Conservation (phyloP, 2,797 vertebrate genomes). For the Cossypha niveicapilla region DNA sequence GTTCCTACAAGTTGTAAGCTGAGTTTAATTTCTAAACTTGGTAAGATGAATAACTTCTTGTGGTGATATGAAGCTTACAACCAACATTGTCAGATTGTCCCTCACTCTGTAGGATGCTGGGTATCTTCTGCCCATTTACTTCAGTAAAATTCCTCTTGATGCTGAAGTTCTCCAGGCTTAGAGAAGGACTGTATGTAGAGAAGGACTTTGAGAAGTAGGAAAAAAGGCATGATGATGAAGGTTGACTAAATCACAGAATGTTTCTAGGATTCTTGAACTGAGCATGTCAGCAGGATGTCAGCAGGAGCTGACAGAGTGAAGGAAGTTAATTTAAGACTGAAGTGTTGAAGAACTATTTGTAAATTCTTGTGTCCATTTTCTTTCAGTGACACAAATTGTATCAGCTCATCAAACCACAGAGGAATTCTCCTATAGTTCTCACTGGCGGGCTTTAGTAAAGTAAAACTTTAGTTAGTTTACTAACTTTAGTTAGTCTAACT, state of each 20-base stretch:
- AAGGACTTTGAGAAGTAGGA: neutral
- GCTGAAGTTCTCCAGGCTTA: neutral
- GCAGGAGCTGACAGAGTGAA: neutral
- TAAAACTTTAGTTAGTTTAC: too few relatives aligned
- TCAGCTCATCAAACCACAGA: neutral
- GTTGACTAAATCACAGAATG: neutral
- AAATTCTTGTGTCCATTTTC: neutral
- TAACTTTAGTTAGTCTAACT: neutral
- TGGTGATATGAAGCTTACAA: neutral
- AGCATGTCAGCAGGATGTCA: neutral
- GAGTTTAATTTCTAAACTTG: neutral
- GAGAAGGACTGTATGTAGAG: neutral
- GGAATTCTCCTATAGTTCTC: neutral
- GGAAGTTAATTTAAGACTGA: neutral
- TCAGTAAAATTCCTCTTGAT: neutral
- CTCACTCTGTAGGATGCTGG: neutral
- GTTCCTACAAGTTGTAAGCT: neutral
- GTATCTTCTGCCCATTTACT: neutral
- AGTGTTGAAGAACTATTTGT: neutral
- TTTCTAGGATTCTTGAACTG: neutral
- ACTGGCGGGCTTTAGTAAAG: neutral
- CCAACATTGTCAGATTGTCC: neutral
- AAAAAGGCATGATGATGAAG: neutral
- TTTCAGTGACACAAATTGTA: neutral
- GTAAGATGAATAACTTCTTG: neutral